These are phyloP conservation scores for Hyphantria cunea DNA, from an alignment of 1,140 invertebrate species.

Conservation along the genomic window DNA sequence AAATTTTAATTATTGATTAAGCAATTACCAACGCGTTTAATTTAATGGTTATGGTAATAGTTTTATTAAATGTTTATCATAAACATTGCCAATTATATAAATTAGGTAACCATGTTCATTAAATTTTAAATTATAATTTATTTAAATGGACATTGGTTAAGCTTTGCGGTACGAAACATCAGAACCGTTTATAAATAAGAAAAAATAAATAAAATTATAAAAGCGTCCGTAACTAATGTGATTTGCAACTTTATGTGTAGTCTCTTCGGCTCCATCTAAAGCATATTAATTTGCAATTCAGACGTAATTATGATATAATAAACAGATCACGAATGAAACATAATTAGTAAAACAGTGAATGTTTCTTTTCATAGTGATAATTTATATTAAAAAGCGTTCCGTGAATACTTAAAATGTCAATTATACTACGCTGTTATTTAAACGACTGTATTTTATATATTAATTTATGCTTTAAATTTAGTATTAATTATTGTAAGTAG, in stretches of 20 bases:
- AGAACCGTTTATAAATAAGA: background rate
- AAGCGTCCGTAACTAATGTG: background rate
- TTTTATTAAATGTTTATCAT: background rate
- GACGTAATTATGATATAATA: conserved; percentile 16
- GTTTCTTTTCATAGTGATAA: background rate
- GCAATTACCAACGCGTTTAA: background rate
- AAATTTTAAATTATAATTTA: background rate
- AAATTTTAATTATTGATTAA: conserved; percentile 13
- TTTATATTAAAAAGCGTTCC: background rate
- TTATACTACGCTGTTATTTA: too few species aligned
- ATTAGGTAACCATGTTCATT: background rate
- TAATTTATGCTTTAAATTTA: too few species aligned
- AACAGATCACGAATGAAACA: conserved; percentile 10
- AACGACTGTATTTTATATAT: too few species aligned
- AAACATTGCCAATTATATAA: background rate
- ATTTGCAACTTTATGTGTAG: conserved; percentile 3
- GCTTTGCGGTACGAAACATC: background rate
- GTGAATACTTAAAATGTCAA: too few species aligned
- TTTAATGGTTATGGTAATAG: background rate
- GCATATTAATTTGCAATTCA: conserved; percentile 24
- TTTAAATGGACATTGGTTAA: background rate
- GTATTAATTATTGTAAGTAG: too few species aligned
- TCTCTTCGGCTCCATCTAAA: conserved; percentile 3
- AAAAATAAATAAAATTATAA: background rate
- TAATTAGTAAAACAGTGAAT: background rate